Base-by-base conservation (phyloP, 2,797 vertebrate genomes). In the Acipenser oxyrinchus region DNA sequence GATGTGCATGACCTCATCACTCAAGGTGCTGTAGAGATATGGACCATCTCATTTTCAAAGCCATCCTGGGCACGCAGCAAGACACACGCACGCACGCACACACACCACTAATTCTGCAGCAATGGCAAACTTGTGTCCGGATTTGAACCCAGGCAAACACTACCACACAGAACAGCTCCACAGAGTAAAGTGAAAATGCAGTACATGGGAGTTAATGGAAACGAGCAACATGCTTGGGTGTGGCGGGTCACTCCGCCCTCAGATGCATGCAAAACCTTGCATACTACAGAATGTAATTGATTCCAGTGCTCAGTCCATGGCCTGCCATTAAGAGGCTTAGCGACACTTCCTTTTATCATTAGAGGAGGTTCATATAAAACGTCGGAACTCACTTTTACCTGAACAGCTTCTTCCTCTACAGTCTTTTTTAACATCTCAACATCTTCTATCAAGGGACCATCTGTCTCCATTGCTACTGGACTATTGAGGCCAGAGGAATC, bases 391-490 rank as follows among this genome's bases (percentile, higher is more conserved):
- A 82, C 77, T 73, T 83, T 94, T 96, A 96, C 95, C 95, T 93
- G 93, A 87, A 84, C 91, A 73, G 91, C 87, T 88, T 93, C 92
- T 79, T 93, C 91, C 83, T 90, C 93, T 88, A 94, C 90, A 82
- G 92, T 91, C 88, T 95, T 92, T 92, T 90, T 96, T 90, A 97
- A 92, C 82, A 87, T 93, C 88, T 95, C 92, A 88, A 94, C 88
- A 90, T 97, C 96, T 93, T 99, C 95, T 88, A 91, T 92, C 86
- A 95, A 91, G 82, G 93, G 90, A 77, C 90, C 91, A 73, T 97
- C 95, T 88, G 91, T 97, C 88, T 96, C 94, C 95, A 96, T 94
- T 84, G 93, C 94, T 87, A 95, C 91, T 76, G 95, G 93, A 88
- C 93, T 85, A 91, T 86, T 93, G 90, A 92, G 77, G 88, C 89